phyloP scores from a whole-genome alignment of 2,113 vertebrate genomes.

The Haliaeetus leucogaster region DNA sequence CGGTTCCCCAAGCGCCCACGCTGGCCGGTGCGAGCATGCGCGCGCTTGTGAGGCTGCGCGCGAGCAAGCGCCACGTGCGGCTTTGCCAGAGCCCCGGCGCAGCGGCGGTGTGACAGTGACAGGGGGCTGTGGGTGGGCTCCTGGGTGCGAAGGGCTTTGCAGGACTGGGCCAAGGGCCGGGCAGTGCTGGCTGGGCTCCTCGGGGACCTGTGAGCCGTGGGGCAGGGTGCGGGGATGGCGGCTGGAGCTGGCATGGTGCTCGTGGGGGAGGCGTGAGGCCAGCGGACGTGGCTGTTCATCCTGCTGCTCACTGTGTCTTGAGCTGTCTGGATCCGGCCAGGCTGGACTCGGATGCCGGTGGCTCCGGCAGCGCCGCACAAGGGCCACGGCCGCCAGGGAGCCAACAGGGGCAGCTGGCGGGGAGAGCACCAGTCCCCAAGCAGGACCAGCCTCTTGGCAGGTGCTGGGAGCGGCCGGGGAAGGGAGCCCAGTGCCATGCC shows the following conservation, averaged over 20 bases:
- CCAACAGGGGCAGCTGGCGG: rapidly evolving
- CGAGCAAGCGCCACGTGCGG: rapidly evolving
- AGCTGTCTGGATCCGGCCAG: rapidly evolving
- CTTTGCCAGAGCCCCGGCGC: not conserved
- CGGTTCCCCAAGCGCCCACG: not conserved
- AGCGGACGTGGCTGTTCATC: rapidly evolving
- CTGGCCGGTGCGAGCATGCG: not conserved
- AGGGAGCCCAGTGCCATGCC: not conserved
- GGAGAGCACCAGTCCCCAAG: not conserved
- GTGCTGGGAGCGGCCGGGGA: not conserved
- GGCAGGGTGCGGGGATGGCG: not conserved
- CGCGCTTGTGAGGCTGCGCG: not conserved
- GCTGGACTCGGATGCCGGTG: not conserved
- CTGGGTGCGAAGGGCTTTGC: not conserved
- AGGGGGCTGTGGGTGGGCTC: not conserved
- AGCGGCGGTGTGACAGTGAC: rapidly evolving
- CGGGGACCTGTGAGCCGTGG: not conserved
- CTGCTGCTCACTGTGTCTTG: rapidly evolving
- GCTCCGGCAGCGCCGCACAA: not conserved
- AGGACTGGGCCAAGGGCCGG: rapidly evolving
- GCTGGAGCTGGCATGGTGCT: not conserved
- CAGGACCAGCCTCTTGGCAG: not conserved
- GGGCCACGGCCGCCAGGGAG: not conserved
- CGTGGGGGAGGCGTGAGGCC: rapidly evolving
- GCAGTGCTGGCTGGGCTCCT: not conserved